Conservation (phyloP, 2,888 invertebrate genomes). For the Geotrupes spiniger region DNA sequence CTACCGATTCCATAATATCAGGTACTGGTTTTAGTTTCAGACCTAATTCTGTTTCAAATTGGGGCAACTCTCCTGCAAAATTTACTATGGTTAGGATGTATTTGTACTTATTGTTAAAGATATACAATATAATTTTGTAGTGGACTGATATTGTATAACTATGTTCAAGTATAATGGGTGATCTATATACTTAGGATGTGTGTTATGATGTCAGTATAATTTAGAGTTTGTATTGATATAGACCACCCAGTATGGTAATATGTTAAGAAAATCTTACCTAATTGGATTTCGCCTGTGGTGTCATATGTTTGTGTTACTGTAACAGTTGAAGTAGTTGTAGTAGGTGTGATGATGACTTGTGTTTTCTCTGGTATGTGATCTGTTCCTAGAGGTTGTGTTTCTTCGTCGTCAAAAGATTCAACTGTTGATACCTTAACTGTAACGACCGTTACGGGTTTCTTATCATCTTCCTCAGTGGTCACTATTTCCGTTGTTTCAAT, state of each 20-base stretch:
- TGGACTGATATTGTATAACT: too few relatives aligned
- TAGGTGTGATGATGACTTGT: conserved; percentile 20
- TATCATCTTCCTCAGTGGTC: conserved; percentile 44
- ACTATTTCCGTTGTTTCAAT: conserved; percentile 47
- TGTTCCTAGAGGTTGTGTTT: conserved; percentile 19
- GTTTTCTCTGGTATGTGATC: conserved; percentile 16
- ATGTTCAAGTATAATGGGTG: too few relatives aligned
- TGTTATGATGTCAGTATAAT: conserved; percentile 2
- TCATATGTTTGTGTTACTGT: conserved; percentile 24
- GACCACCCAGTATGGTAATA: neutral
- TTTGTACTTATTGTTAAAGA: too few relatives aligned
- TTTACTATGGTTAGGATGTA: conserved; percentile 1
- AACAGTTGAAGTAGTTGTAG: conserved; percentile 19
- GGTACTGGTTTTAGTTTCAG: conserved; percentile 23
- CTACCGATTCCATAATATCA: conserved; percentile 26
- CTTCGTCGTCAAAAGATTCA: conserved; percentile 23
- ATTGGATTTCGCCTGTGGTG: conserved; percentile 20
- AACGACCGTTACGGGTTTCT: conserved; percentile 48
- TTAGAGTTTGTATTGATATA: neutral
- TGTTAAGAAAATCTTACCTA: conserved; percentile 20
- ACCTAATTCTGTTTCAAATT: conserved; percentile 21
- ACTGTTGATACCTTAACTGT: conserved; percentile 29
- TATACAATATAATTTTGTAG: neutral
- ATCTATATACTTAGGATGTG: neutral
- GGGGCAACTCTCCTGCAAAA: conserved; percentile 18